A percentile compares a stretch with the other conserved stretches of the same genome.
Evolutionary conservation across 2,797 vertebrate species (phyloP).

Genomic region (Masticophis lateralis): DNA sequence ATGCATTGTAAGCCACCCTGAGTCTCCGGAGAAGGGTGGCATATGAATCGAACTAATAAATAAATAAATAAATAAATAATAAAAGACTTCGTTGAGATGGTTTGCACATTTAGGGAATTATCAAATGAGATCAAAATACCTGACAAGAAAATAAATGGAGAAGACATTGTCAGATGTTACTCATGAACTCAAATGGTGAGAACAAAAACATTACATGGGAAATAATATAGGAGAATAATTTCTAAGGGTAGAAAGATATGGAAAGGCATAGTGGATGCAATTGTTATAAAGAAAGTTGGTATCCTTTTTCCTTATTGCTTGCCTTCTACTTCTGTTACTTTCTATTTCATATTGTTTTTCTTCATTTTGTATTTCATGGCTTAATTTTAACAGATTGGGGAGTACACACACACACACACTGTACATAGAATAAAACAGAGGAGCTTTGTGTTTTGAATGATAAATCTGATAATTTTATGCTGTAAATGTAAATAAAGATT

Average conservation of each 20-base stretch:
- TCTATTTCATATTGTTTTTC: neutral
- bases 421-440: neutral
- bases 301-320: neutral
- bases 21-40: no score
- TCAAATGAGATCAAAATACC: neutral
- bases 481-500: neutral
- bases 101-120: neutral
- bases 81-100: neutral
- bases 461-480: neutral
- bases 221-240: neutral
- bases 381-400: neutral
- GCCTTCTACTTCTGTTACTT: neutral
- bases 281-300: neutral
- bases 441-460: neutral
- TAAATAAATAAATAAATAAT: no score
- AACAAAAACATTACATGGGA: neutral
- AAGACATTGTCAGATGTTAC: neutral
- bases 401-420: neutral
- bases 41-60: no score
- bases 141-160: neutral
- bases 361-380: neutral
- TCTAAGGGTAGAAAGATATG: neutral
- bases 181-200: neutral
- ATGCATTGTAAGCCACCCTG: no score
- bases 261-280: neutral